Evolutionary conservation across 2,888 invertebrate species (phyloP).

Genomic region (Caenorhabditis wallacei): DNA sequence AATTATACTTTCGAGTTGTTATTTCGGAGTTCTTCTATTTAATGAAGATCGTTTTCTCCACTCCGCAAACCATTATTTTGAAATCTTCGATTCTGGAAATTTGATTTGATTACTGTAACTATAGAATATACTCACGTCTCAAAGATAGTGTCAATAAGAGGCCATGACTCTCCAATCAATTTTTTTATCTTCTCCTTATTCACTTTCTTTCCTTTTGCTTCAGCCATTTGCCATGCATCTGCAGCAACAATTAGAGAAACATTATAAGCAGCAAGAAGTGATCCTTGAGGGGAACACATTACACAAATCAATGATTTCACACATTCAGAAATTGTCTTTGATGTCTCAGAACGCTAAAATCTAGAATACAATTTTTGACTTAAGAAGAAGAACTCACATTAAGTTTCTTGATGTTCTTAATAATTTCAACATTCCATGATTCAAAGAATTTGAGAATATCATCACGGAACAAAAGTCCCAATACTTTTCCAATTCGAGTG

Average conservation of each 20-base stretch:
- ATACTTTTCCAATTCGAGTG: conserved; percentile 58
- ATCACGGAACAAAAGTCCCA: conserved; percentile 51
- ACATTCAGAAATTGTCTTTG: conserved; percentile 47
- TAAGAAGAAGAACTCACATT: conserved; percentile 34
- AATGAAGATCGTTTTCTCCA: conserved; percentile 40
- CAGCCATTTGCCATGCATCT: conserved; percentile 61
- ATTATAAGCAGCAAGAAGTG: conserved; percentile 61
- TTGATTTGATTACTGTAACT: neutral
- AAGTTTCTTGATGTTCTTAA: conserved; percentile 39
- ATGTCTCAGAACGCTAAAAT: conserved; percentile 46
- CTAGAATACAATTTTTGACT: neutral
- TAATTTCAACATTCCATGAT: conserved; percentile 57
- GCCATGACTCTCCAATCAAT: conserved; percentile 49
- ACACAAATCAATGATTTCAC: conserved; percentile 49
- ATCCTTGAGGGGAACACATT: conserved; percentile 50
- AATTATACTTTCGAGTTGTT: conserved; percentile 5
- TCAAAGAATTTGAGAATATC: conserved; percentile 50
- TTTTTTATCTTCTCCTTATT: conserved; percentile 56
- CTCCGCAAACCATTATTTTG: conserved; percentile 48
- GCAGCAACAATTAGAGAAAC: conserved; percentile 58
- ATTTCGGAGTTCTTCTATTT: neutral
- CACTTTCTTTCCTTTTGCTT: conserved; percentile 44
- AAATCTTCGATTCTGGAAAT: conserved; percentile 58
- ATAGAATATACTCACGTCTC: conserved; percentile 34
- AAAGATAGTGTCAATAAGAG: conserved; percentile 33